Base-by-base conservation (phyloP, 2,888 invertebrate genomes). In the Atethmia centrago region DNA sequence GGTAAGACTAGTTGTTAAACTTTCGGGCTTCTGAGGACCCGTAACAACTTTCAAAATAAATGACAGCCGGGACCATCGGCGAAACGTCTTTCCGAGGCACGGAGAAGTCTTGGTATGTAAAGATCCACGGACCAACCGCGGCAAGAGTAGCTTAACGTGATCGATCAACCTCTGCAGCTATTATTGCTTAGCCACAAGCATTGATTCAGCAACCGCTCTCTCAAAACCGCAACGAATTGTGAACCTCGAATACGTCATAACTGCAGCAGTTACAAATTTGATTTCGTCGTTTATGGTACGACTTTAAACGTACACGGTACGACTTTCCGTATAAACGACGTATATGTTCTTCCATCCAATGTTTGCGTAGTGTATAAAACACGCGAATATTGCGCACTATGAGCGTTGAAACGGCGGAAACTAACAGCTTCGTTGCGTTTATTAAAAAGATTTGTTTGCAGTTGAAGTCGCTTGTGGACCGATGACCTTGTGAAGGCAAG, bases 291-390 rank as follows among this genome's bases (percentile, higher is more conserved):
- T 59, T 81, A 80, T 56, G 55, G 31, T 64, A 71, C 64, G 74
- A 68, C 47, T 51, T 62, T 31, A 49, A 19, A 31, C 31, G 53
- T 77, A 49, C 74, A 66, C 55, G 36, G 40, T 49, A 67, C 64
- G 78, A 65, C 25, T 40, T 74, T 49, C 31, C 31, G 40, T 51
- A 51, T 51, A 51, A 28, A 58, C 36, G 9, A 31, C 47, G 45
- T 51, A 66, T 66, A 51, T 5, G 62, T 74, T 49, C 63, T 78
- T 78, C 65, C 49, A 64, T 67, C 25, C 49, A 40, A 65, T 65
- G 53, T 80, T 80, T 77, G 69, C 69, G 59, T 51, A 72, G 49
- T 61, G 64, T 74, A 71, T 83, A 74, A 83, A 83, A 77, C 71
- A 72, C 36, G 40, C 36, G 61, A 69, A 67, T 74, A 72, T 77